Evolutionary conservation across 2,888 invertebrate genomes (phyloP).

Genomic region (Oligia strigilis): DNA sequence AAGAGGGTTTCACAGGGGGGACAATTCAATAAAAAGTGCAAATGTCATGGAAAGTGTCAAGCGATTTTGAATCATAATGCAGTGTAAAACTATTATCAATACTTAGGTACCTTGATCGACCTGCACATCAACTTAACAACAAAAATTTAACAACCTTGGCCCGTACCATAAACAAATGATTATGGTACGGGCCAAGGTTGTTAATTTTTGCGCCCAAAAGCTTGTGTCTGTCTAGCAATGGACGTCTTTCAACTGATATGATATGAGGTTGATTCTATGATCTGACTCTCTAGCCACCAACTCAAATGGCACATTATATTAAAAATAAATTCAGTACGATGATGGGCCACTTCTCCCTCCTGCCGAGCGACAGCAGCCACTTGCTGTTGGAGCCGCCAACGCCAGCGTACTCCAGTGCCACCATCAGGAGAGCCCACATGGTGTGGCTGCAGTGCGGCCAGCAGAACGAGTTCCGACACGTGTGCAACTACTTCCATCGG

Average conservation of each 20-base stretch:
- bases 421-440: conserved; percentile 78
- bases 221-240: not conserved
- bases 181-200: not conserved
- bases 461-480: conserved; percentile 75
- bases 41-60: not conserved
- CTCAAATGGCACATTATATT: not conserved
- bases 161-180: not conserved
- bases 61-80: not conserved
- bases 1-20: too few species aligned
- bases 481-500: conserved; percentile 80
- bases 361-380: conserved; percentile 64
- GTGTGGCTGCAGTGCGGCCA: conserved; percentile 81
- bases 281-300: not conserved
- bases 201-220: not conserved
- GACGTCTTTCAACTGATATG: too few species aligned
- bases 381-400: conserved; percentile 71
- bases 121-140: not conserved
- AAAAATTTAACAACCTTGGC: too few species aligned
- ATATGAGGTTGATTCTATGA: not conserved
- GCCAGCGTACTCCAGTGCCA: conserved; percentile 73
- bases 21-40: not conserved
- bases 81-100: not conserved
- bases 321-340: not conserved
- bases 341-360: conserved; percentile 29
- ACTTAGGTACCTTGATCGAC: not conserved